Evolutionary conservation across 2,113 vertebrate species (phyloP), one percentile per base, ranked within the genome.

Genomic region (Scatophagus argus): DNA sequence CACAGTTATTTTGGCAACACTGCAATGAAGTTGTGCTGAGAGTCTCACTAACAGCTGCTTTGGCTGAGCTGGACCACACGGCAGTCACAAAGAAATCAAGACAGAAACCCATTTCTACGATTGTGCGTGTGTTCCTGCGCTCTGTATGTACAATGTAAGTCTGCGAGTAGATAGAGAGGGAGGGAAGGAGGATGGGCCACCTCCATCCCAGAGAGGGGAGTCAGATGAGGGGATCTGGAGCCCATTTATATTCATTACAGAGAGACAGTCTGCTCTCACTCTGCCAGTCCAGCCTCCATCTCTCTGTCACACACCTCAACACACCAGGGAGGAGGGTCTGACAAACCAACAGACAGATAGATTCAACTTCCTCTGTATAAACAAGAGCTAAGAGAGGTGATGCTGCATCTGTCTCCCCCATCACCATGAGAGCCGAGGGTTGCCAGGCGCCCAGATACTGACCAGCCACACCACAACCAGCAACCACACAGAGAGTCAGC

Each of bases 221-320:
- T 29, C 63, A 66, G 70, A 77, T 76, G 82, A 84, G 82, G 82
- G 64, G 77, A 81, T 71, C 87, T n/a, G 77, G 49, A 90, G 77
- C 81, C 79, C 86, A 93, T 93, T 91, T 92, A 90, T 92, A 93
- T 92, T 93, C 90, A 94, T 92, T 91, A 92, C 83, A 79, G 82
- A 65, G 59, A 89, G 89, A 91, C 89, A 74, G 81, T 83, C 82
- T 84, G 77, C 87, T 90, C 81, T 87, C 90, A 88, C 86, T 87
- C 87, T 77, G 85, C 86, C 76, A 79, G 85, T 88, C 87, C 78
- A 64, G 74, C 77, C 77, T 67, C 76, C 73, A 52, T 88, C 79
- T 65, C 79, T 69, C 85, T 72, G 80, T 87, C 85, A 74, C 87
- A 82, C 85, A 81, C 44, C 81, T 70, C 89, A 44, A 79, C 87